Conservation (phyloP, 2,888 invertebrate genomes). For the Calephelis perditalis region DNA sequence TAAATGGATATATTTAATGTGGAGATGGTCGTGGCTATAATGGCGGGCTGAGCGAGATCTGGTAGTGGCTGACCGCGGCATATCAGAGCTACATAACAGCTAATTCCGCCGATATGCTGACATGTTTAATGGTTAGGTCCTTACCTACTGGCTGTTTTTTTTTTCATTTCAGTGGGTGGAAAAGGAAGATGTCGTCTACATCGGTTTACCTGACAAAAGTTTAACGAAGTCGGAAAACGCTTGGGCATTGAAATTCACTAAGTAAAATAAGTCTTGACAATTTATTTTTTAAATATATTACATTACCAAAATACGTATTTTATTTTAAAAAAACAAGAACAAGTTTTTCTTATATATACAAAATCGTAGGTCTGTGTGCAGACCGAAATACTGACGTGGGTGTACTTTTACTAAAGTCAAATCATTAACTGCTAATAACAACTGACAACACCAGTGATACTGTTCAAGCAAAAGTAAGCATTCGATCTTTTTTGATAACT, state of each 20-base stretch:
- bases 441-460: too few relatives aligned
- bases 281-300: too few relatives aligned
- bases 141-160: not conserved
- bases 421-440: too few relatives aligned
- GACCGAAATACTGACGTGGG: too few relatives aligned
- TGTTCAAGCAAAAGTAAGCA: too few relatives aligned
- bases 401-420: too few relatives aligned
- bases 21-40: constrained; percentile 40
- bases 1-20: constrained; percentile 68
- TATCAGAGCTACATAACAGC: constrained; percentile 69
- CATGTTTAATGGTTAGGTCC: constrained; percentile 18
- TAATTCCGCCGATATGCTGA: constrained; percentile 62
- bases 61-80: constrained; percentile 40
- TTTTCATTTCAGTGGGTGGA: constrained; percentile 61
- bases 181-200: constrained; percentile 41
- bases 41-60: constrained; percentile 36
- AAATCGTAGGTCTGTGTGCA: too few relatives aligned
- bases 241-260: constrained; percentile 60
- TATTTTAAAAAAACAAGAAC: too few relatives aligned
- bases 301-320: too few relatives aligned
- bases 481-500: too few relatives aligned
- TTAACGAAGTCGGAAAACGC: constrained; percentile 55
- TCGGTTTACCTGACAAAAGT: constrained; percentile 60
- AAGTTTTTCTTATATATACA: too few relatives aligned
- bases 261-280: constrained; percentile 8